Conservation (phyloP, 2,797 vertebrate species). For the Fistularia tabacaria region DNA sequence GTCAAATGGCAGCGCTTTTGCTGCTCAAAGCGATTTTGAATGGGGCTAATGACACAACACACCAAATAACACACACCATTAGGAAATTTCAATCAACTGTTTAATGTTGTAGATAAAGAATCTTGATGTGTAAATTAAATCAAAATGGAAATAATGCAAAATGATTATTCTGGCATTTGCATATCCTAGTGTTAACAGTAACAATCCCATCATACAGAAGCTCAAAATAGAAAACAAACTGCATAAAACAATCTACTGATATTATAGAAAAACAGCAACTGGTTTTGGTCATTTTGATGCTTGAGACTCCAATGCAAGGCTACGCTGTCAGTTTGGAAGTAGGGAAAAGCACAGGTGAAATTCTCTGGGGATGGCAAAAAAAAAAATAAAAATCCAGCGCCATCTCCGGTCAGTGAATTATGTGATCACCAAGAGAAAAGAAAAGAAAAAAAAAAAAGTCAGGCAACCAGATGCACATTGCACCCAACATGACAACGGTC, state of each 20-base stretch:
- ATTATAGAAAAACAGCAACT: constrained; percentile 55
- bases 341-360: constrained; percentile 21
- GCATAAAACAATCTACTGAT: constrained; percentile 55
- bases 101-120: constrained; percentile 96
- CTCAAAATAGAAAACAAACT: constrained; percentile 66
- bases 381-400: constrained; percentile 20
- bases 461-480: constrained; percentile 37
- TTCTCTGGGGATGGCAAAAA: constrained; percentile 31
- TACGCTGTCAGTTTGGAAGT: constrained; percentile 30
- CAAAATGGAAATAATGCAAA: constrained; percentile 66
- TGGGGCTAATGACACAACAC: constrained; percentile 59
- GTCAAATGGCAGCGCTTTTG: constrained; percentile 44
- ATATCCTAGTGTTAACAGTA: constrained; percentile 88
- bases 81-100: constrained; percentile 90
- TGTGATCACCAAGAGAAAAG: constrained; percentile 40
- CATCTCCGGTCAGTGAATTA: constrained; percentile 53
- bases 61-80: constrained; percentile 73
- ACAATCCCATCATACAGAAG: constrained; percentile 72
- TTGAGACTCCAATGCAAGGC: constrained; percentile 61
- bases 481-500: constrained; percentile 48
- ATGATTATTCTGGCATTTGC: constrained; percentile 77
- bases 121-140: constrained; percentile 90
- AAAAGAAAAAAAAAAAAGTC: constrained; percentile 41
- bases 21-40: constrained; percentile 66
- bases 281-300: constrained; percentile 80